Percentiles rank a stretch among this genome's conserved stretches.
Evolutionary conservation across 2,888 invertebrate genomes (phyloP).

Genomic region (Parnassius mnemosyne): DNA sequence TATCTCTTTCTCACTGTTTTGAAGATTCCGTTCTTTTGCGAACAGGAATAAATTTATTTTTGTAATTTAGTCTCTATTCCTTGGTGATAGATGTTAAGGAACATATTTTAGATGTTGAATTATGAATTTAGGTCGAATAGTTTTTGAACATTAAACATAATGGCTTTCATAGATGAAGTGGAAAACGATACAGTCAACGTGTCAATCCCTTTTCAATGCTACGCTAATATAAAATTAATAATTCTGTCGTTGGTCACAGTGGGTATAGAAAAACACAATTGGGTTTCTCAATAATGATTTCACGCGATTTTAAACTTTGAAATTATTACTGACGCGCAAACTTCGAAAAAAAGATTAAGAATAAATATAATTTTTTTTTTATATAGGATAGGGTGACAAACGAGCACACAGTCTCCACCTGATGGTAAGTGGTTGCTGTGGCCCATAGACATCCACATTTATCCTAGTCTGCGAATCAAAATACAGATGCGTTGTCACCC

Average conservation of each 20-base stretch:
- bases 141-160: slow-evolving; percentile 52
- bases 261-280: slow-evolving; percentile 37
- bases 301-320: slow-evolving; percentile 44
- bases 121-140: slow-evolving; percentile 36
- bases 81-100: background rate
- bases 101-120: background rate
- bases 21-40: slow-evolving; percentile 35
- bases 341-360: too few species aligned
- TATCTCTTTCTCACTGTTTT: slow-evolving; percentile 55
- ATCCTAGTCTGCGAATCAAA: too few species aligned
- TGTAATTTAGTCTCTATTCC: slow-evolving; percentile 36
- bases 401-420: too few species aligned
- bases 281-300: slow-evolving; percentile 50
- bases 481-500: too few species aligned
- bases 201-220: slow-evolving; percentile 74
- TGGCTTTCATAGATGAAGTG: slow-evolving; percentile 68
- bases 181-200: slow-evolving; percentile 72
- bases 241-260: slow-evolving; percentile 43
- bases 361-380: too few species aligned
- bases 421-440: too few species aligned
- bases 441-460: too few species aligned
- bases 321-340: slow-evolving; percentile 1
- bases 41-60: slow-evolving; percentile 17
- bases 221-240: slow-evolving; percentile 76
- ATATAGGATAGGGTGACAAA: too few species aligned